These are phyloP conservation scores for Turnix velox DNA, from an alignment of 2,113 vertebrate genomes.

Conservation along the genomic window DNA sequence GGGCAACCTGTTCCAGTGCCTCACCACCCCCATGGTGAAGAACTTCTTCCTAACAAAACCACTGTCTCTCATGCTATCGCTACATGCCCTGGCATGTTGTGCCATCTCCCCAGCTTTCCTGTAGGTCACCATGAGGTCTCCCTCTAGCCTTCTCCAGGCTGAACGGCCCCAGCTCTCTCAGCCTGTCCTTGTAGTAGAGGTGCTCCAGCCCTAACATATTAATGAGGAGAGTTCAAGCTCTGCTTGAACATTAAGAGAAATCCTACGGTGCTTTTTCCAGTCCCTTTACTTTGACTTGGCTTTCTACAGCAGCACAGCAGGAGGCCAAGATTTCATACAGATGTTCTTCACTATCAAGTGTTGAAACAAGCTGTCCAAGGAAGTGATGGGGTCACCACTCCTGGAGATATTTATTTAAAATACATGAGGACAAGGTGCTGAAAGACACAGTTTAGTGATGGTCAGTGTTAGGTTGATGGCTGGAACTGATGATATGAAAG, in stretches of 20 bases:
- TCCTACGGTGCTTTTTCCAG: not conserved
- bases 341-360: not conserved
- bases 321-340: not conserved
- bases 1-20: too few relatives aligned
- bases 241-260: not conserved
- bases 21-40: too few relatives aligned
- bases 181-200: too few relatives aligned
- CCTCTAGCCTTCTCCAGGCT: too few relatives aligned
- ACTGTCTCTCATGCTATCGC: too few relatives aligned
- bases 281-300: not conserved
- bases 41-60: too few relatives aligned
- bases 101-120: too few relatives aligned
- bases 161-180: too few relatives aligned
- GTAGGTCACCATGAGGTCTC: too few relatives aligned
- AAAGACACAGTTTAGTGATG: not conserved
- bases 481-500: not conserved
- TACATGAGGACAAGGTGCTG: not conserved
- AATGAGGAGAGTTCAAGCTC: too few relatives aligned
- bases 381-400: not conserved
- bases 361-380: not conserved
- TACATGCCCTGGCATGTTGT: too few relatives aligned
- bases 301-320: not conserved
- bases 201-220: too few relatives aligned
- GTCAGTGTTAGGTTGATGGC: not conserved
- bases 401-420: not conserved